These are phyloP conservation scores for Drosophila diplacantha DNA, from an alignment of 2,888 invertebrate genomes.

Conservation along the genomic window DNA sequence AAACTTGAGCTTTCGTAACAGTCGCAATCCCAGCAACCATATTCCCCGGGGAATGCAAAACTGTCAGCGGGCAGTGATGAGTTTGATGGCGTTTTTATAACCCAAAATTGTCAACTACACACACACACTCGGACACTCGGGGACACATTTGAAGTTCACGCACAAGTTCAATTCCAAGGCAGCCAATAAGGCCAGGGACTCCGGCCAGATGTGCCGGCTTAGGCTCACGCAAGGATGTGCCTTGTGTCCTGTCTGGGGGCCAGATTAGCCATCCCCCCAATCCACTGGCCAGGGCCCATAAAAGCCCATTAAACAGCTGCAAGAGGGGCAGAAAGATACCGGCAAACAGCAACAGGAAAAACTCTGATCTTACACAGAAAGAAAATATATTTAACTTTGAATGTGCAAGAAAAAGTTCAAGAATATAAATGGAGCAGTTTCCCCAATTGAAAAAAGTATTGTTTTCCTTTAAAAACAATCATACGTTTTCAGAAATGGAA, in stretches of 20 bases:
- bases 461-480: no score
- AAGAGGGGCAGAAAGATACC: slow-evolving; percentile 26
- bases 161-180: slow-evolving; percentile 44
- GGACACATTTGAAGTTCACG: slow-evolving; percentile 12
- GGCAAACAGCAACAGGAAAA: slow-evolving; percentile 19
- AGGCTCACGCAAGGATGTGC: slow-evolving; percentile 29
- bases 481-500: no score
- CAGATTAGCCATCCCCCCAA: slow-evolving; percentile 49
- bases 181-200: slow-evolving; percentile 36
- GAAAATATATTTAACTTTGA: neutral
- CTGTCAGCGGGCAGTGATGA: slow-evolving; percentile 55
- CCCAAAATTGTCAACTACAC: slow-evolving; percentile 41
- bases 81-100: slow-evolving; percentile 65
- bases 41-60: slow-evolving; percentile 58
- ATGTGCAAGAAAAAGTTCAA: neutral
- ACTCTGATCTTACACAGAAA: slow-evolving; percentile 6
- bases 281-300: slow-evolving; percentile 46
- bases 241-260: slow-evolving; percentile 28
- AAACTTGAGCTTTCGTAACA: slow-evolving; percentile 23
- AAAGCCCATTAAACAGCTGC: slow-evolving; percentile 53
- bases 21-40: slow-evolving; percentile 26
- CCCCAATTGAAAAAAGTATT: no score
- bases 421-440: neutral
- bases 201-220: slow-evolving; percentile 32
- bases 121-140: neutral